Conservation (phyloP, 2,797 vertebrate genomes). For the Varecia variegata region DNA sequence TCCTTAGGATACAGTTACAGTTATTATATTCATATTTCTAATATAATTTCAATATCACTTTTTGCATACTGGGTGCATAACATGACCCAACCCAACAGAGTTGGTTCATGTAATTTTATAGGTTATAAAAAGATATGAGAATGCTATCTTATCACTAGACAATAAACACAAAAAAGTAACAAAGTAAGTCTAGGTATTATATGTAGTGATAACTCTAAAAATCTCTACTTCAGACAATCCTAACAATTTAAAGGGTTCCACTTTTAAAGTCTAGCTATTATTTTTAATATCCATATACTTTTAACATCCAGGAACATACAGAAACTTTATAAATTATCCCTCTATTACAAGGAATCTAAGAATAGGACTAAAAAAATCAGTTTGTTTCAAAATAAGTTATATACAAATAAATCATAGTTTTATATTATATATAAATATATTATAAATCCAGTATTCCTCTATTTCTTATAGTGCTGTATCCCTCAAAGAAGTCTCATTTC, state of each 20-base stretch:
- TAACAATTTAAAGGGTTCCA: not conserved
- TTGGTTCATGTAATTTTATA: not conserved
- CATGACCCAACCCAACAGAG: not conserved
- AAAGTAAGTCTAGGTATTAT: not conserved
- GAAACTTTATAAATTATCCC: not conserved
- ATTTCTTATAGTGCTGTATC: not conserved
- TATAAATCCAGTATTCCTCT: not conserved
- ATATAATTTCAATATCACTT: not conserved
- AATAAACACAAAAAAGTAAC: not conserved
- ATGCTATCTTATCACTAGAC: not conserved
- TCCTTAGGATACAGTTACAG: not conserved
- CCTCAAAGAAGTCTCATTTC: not conserved
- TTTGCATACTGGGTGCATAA: not conserved
- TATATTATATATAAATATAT: too few species aligned
- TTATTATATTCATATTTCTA: not conserved
- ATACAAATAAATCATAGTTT: not conserved
- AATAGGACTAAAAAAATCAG: not conserved
- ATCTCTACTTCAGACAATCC: not conserved
- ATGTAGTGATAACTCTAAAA: not conserved
- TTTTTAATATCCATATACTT: conserved; percentile 25
- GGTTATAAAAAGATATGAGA: not conserved
- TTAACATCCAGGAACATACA: not conserved
- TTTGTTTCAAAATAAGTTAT: not conserved
- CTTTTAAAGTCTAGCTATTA: not conserved
- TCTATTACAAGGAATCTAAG: not conserved